Evolutionary conservation across 2,797 vertebrate species (phyloP).

Genomic region (Gambelia wislizenii): DNA sequence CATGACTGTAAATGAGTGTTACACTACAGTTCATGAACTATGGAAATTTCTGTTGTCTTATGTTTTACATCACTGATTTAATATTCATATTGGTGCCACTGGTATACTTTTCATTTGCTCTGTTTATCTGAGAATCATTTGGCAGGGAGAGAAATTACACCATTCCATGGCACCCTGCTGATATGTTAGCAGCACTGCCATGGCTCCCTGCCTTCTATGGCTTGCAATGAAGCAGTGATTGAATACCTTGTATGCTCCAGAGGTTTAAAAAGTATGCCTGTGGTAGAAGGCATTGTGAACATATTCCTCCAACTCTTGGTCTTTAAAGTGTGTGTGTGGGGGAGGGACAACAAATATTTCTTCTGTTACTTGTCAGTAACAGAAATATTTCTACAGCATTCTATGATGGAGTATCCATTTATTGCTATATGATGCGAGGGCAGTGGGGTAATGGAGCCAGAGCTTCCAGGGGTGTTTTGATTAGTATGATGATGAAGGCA

Average conservation of each 20-base stretch:
- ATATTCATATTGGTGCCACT: slow-evolving; percentile 16
- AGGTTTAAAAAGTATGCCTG: background rate
- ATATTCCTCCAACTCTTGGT: too few species aligned
- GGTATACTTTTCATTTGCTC: slow-evolving; percentile 46
- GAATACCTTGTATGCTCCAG: background rate
- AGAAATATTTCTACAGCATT: too few species aligned
- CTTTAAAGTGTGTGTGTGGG: too few species aligned
- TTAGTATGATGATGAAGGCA: background rate
- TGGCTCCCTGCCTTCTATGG: slow-evolving; percentile 11
- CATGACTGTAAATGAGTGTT: slow-evolving; percentile 32
- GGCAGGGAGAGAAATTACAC: slow-evolving; percentile 9
- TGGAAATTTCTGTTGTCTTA: slow-evolving; percentile 39
- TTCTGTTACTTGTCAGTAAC: too few species aligned
- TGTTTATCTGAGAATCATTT: slow-evolving; percentile 37
- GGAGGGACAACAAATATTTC: too few species aligned
- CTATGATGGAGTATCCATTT: too few species aligned
- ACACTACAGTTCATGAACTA: slow-evolving; percentile 33
- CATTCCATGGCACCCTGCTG: slow-evolving; percentile 27
- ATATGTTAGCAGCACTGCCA: accelerated
- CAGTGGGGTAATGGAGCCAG: too few species aligned
- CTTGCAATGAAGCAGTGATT: slow-evolving; percentile 43
- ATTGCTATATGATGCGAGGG: too few species aligned
- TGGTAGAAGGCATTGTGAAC: background rate
- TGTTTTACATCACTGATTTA: slow-evolving; percentile 45
- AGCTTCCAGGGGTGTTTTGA: too few species aligned